Percentiles rank a stretch among this genome's conserved stretches.
phyloP scores from a whole-genome alignment of 1,140 invertebrate species.

The Cotesia glomerata region DNA sequence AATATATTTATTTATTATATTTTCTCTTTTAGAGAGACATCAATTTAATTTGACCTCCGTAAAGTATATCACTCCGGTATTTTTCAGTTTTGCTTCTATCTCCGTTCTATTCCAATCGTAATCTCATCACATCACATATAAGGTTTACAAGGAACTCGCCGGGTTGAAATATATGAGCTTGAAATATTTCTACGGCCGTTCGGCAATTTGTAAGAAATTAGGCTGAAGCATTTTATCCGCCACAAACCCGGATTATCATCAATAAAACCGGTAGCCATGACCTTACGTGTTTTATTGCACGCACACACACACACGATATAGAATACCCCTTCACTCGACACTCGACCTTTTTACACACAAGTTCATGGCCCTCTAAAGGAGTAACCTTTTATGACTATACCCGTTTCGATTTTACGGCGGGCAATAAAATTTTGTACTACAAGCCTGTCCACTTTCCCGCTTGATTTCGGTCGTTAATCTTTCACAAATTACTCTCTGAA shows the following conservation, averaged over 20 bases:
- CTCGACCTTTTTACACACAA: slow-evolving; percentile 5
- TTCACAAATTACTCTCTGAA: too few species aligned
- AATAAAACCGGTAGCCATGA: slow-evolving; percentile 19
- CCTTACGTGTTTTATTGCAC: background rate
- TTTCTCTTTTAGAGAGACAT: background rate
- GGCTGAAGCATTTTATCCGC: background rate
- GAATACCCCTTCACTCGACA: background rate
- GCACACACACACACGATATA: background rate
- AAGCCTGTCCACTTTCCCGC: background rate
- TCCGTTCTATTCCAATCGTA: too few species aligned
- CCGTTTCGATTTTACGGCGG: slow-evolving; percentile 1
- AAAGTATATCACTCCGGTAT: too few species aligned
- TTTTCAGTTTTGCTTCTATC: too few species aligned
- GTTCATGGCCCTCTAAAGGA: background rate
- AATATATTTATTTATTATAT: background rate
- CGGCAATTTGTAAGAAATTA: background rate
- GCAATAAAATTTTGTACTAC: background rate
- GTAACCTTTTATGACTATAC: background rate
- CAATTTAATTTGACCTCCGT: too few species aligned
- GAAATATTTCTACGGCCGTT: background rate
- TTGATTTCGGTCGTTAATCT: too few species aligned
- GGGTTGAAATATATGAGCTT: background rate
- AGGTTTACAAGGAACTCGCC: too few species aligned
- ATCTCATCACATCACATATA: too few species aligned
- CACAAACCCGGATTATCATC: slow-evolving; percentile 5